These are phyloP conservation scores for Zonitis immaculata DNA, from an alignment of 2,888 invertebrate species.

Conservation along the genomic window DNA sequence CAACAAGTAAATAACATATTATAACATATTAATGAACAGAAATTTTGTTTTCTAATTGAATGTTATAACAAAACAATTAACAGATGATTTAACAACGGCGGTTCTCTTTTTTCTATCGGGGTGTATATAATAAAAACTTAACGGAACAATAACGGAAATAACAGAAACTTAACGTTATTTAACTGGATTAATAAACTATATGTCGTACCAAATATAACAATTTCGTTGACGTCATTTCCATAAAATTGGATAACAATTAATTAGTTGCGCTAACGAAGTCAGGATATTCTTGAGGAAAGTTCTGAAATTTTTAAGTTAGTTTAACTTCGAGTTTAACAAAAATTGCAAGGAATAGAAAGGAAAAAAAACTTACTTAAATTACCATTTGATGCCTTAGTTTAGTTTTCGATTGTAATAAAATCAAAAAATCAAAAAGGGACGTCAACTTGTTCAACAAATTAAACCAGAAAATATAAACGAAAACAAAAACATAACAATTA, in stretches of 20 bases:
- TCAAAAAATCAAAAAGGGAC: too few species aligned
- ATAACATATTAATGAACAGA: slow-evolving; percentile 2
- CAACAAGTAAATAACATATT: slow-evolving; percentile 1
- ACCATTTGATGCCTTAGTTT: background rate
- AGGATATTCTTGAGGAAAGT: background rate
- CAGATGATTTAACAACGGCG: background rate
- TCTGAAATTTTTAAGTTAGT: too few species aligned
- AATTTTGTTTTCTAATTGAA: background rate
- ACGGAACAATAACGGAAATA: background rate
- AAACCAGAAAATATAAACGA: too few species aligned
- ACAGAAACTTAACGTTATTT: background rate
- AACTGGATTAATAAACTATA: background rate
- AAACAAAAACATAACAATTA: background rate
- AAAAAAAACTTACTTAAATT: background rate
- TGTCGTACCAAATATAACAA: background rate
- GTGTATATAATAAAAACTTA: slow-evolving; percentile 4
- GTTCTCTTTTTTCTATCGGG: background rate
- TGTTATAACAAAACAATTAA: slow-evolving; percentile 3
- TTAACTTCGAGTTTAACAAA: too few species aligned
- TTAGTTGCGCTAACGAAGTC: too few species aligned
- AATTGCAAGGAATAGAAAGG: background rate
- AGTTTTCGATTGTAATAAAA: background rate
- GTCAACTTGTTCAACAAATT: slow-evolving; percentile 2
- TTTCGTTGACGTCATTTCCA: slow-evolving; percentile 1
- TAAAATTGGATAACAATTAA: background rate